These are phyloP conservation scores for Netelia fuscicornis DNA, from an alignment of 2,888 invertebrate species.

Conservation along the genomic window DNA sequence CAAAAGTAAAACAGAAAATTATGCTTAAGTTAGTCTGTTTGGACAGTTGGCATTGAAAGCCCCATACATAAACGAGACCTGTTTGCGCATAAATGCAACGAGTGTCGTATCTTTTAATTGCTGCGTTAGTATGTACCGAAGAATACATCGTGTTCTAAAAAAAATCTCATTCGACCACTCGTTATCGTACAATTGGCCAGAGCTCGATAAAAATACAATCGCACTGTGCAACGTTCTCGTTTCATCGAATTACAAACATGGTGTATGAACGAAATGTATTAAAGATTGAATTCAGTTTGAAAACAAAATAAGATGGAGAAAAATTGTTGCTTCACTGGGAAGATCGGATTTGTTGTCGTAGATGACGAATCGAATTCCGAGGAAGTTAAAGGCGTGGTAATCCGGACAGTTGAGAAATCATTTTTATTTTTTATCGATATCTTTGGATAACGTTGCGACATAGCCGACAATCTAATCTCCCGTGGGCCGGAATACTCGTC, in stretches of 20 bases:
- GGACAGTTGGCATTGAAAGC: background rate
- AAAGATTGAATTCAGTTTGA: background rate
- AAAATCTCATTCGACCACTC: background rate
- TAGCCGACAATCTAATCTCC: slow-evolving; percentile 63
- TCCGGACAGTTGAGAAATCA: background rate
- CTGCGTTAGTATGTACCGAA: background rate
- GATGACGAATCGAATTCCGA: background rate
- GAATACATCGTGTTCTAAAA: slow-evolving; percentile 5
- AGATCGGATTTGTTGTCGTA: background rate
- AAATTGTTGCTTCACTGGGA: slow-evolving; percentile 3
- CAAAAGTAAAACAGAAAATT: background rate
- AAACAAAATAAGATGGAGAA: background rate
- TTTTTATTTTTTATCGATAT: slow-evolving; percentile 50
- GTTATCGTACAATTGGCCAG: slow-evolving; percentile 7
- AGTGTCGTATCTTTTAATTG: slow-evolving; percentile 30
- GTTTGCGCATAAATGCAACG: slow-evolving; percentile 41
- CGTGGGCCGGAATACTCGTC: background rate
- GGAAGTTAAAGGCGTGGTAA: background rate
- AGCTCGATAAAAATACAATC: slow-evolving; percentile 51
- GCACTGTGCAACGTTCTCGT: slow-evolving; percentile 5
- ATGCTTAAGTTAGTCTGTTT: background rate
- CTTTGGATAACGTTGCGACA: slow-evolving; percentile 58
- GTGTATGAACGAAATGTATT: slow-evolving; percentile 2
- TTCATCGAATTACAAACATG: slow-evolving; percentile 35
- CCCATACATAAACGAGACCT: background rate